Percentiles rank a stretch among this genome's conserved stretches.
Evolutionary conservation across 2,888 invertebrate genomes (phyloP).

Genomic region (Drosophila macrothrix): DNA sequence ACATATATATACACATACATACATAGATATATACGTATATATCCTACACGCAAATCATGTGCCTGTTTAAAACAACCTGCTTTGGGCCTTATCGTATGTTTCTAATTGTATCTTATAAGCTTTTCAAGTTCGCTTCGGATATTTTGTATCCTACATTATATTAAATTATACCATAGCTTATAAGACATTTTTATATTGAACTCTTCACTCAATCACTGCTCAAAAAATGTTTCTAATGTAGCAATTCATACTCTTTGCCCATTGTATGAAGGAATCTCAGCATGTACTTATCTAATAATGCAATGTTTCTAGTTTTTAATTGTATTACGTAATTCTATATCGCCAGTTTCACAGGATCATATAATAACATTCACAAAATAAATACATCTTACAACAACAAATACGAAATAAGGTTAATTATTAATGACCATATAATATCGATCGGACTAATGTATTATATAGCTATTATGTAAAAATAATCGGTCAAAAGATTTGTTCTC

Average conservation of each 20-base stretch:
- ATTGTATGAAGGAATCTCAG: conserved; percentile 71
- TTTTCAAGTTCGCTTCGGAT: conserved; percentile 41
- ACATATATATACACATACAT: background rate
- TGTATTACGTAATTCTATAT: conserved; percentile 26
- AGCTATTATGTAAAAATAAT: background rate
- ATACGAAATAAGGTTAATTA: background rate
- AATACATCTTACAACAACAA: conserved; percentile 21
- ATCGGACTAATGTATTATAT: background rate
- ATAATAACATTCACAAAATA: conserved; percentile 36
- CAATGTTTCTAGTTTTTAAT: conserved; percentile 55
- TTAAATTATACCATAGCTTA: conserved; percentile 24
- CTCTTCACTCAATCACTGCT: conserved; percentile 67
- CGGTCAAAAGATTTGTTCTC: background rate
- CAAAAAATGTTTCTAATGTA: conserved; percentile 56
- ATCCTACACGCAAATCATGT: conserved; percentile 31
- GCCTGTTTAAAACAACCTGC: conserved; percentile 46
- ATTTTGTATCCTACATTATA: conserved; percentile 30
- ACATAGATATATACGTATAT: background rate
- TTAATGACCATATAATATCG: background rate
- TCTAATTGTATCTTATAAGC: conserved; percentile 42
- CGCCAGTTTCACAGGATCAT: conserved; percentile 40
- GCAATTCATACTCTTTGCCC: conserved; percentile 45
- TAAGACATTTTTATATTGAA: conserved; percentile 31
- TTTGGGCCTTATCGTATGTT: conserved; percentile 34
- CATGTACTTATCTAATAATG: conserved; percentile 71